Evolutionary conservation across 1,140 invertebrate species (phyloP).

Genomic region (Steinernema feltiae): DNA sequence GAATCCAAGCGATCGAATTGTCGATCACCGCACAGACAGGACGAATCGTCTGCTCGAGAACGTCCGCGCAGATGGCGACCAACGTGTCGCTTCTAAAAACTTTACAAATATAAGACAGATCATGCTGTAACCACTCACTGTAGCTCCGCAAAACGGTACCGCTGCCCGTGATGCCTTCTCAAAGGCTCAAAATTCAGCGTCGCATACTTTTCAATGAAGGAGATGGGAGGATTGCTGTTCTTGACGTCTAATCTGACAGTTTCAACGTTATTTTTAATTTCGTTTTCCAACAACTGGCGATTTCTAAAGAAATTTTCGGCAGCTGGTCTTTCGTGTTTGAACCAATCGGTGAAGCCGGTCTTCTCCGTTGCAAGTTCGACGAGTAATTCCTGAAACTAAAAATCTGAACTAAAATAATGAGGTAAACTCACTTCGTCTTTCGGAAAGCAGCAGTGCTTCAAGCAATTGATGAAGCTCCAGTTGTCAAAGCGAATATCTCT

Average conservation of each 20-base stretch:
- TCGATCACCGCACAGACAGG: not conserved
- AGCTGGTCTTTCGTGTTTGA: not conserved
- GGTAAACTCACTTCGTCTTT: not conserved
- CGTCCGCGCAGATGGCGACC: not conserved
- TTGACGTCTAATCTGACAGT: not conserved
- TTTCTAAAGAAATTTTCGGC: not conserved
- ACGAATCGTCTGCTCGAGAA: not conserved
- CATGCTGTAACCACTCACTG: not conserved
- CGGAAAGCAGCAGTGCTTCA: not conserved
- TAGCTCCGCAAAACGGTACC: not conserved
- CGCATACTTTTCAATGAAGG: conserved; percentile 1
- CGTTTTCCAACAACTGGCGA: not conserved
- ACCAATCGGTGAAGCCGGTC: not conserved
- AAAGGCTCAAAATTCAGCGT: not conserved
- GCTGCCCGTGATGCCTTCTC: not conserved
- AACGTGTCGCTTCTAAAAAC: not conserved
- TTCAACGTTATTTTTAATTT: not conserved
- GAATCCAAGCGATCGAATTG: not conserved
- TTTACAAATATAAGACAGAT: not conserved
- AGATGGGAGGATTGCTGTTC: not conserved
- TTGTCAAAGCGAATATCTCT: not conserved
- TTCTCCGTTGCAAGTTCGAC: not conserved
- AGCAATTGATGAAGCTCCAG: not conserved
- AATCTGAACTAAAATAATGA: not conserved
- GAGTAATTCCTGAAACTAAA: not conserved